A percentile compares a stretch with the other conserved stretches of the same genome.
Evolutionary conservation across 2,113 vertebrate genomes (phyloP).

Genomic region (Sphyrna mokarran): DNA sequence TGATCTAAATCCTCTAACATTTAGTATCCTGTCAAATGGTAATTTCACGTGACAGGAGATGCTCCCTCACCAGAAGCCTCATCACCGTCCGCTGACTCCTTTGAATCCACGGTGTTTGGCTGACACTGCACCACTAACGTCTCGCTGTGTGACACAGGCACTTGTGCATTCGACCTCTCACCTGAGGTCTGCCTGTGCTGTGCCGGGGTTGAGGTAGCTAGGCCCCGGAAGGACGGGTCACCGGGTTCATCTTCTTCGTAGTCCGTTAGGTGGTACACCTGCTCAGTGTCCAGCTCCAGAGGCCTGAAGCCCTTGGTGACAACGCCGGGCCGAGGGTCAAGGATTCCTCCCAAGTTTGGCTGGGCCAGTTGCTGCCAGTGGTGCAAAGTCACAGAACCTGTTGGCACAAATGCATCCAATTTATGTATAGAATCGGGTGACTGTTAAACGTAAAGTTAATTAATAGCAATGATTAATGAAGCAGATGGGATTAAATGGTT

Average conservation of each 20-base stretch:
- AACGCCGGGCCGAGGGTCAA: constrained; percentile 87
- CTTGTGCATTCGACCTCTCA: constrained; percentile 64
- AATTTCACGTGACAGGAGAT: constrained; percentile 58
- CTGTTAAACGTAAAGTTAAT: not conserved
- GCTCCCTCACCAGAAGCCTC: constrained; percentile 91
- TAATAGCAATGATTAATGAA: not conserved
- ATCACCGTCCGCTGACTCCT: constrained; percentile 65
- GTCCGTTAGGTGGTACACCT: constrained; percentile 90
- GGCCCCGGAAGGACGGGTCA: constrained; percentile 66
- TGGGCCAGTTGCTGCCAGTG: constrained; percentile 98
- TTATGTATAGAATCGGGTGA: not conserved
- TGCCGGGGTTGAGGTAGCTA: constrained; percentile 70
- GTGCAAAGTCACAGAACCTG: constrained; percentile 94
- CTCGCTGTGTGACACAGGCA: constrained; percentile 70
- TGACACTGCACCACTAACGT: constrained; percentile 63
- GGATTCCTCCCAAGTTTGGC: constrained; percentile 86
- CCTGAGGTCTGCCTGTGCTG: constrained; percentile 69
- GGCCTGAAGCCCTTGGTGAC: constrained; percentile 94
- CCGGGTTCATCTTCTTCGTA: constrained; percentile 90
- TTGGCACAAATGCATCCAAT: constrained; percentile 42
- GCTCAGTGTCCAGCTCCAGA: constrained; percentile 75
- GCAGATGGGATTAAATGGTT: not conserved
- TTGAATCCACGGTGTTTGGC: constrained; percentile 72
- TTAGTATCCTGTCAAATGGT: constrained; percentile 59
- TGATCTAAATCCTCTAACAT: constrained; percentile 56